Conservation (phyloP, 2,113 vertebrate species). For the Baryphthengus martii region DNA sequence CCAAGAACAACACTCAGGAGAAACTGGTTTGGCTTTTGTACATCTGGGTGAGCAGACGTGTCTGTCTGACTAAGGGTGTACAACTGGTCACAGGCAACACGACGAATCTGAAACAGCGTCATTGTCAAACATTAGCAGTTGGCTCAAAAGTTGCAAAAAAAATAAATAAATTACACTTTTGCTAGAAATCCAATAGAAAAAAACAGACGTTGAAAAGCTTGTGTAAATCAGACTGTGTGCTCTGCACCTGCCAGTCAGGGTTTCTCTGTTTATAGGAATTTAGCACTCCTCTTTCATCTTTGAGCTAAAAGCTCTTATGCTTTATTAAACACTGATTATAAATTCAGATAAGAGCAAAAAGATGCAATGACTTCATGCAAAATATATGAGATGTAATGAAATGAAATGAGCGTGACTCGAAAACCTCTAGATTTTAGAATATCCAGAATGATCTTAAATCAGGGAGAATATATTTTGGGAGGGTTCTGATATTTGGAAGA, state of each 20-base stretch:
- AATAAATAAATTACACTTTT: too few species aligned
- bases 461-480: background rate
- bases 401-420: background rate
- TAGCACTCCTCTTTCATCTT: background rate
- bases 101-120: constrained; percentile 83
- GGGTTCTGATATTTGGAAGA: background rate
- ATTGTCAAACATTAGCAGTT: background rate
- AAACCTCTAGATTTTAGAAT: background rate
- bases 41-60: constrained; percentile 87
- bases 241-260: background rate
- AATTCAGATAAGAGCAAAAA: background rate
- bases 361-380: background rate
- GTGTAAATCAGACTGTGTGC: background rate
- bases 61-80: constrained; percentile 97
- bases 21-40: constrained; percentile 95
- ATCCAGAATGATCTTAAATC: background rate
- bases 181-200: background rate
- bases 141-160: background rate
- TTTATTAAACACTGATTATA: background rate
- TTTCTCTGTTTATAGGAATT: background rate
- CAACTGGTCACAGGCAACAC: constrained; percentile 94
- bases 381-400: background rate
- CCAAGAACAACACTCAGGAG: constrained; percentile 90
- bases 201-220: background rate
- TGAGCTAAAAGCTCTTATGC: background rate